Evolutionary conservation across 2,797 vertebrate genomes (phyloP).

Genomic region (Basileuterus tristriatus): DNA sequence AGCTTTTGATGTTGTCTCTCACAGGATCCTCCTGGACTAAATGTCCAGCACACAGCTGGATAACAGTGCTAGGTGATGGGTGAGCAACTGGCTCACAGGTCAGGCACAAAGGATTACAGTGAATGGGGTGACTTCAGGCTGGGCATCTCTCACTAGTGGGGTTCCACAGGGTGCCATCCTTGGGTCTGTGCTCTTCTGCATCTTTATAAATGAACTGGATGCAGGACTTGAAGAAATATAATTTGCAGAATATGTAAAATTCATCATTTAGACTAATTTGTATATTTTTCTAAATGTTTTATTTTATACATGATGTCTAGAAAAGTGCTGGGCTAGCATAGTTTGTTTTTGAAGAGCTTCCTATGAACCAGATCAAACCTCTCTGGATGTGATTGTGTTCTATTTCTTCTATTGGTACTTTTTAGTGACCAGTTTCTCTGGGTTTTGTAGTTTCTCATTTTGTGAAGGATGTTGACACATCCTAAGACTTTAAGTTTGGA

Average conservation of each 20-base stretch:
- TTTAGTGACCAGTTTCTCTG: not conserved
- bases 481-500: not conserved
- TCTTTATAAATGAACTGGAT: not conserved
- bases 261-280: rapidly evolving
- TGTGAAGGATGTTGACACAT: not conserved
- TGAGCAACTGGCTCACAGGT: rapidly evolving
- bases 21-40: not conserved
- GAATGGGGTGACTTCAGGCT: not conserved
- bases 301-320: not conserved
- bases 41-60: not conserved
- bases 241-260: not conserved
- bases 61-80: rapidly evolving
- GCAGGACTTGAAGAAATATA: not conserved
- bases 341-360: not conserved
- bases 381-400: not conserved
- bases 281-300: not conserved
- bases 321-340: not conserved
- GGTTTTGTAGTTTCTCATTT: not conserved
- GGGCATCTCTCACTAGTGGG: not conserved
- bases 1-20: not conserved
- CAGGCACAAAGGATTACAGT: rapidly evolving
- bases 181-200: not conserved
- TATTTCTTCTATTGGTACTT: not conserved
- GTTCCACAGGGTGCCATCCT: not conserved
- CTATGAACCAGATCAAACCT: not conserved